Conservation (phyloP, 2,113 vertebrate genomes). For the Rousettus leschenaultii region DNA sequence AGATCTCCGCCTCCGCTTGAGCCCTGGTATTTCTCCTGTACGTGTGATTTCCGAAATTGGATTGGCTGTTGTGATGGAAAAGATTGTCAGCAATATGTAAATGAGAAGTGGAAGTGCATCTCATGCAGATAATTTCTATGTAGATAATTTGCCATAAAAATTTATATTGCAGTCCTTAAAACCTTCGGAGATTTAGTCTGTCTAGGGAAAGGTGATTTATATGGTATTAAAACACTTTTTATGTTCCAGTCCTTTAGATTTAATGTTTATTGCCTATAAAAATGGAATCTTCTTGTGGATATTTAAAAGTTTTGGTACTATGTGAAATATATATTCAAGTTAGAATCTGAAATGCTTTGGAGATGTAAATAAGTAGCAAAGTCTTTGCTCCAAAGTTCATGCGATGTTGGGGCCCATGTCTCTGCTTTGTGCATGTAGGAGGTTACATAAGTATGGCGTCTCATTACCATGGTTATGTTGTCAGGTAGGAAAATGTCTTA, state of each 20-base stretch:
- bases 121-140: slow-evolving; percentile 86
- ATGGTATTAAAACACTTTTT: slow-evolving; percentile 88
- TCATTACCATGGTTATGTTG: background rate
- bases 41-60: slow-evolving; percentile 63
- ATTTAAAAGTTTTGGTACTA: slow-evolving; percentile 87
- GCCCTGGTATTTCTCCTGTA: background rate
- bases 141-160: slow-evolving; percentile 90
- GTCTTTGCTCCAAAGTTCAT: slow-evolving; percentile 17
- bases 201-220: slow-evolving; percentile 88
- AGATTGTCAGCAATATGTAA: slow-evolving; percentile 84
- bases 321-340: slow-evolving; percentile 82
- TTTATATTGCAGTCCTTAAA: slow-evolving; percentile 87
- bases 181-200: slow-evolving; percentile 86
- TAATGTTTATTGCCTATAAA: slow-evolving; percentile 91
- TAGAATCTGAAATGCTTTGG: slow-evolving; percentile 77
- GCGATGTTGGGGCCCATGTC: background rate
- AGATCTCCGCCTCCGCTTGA: accelerated
- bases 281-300: slow-evolving; percentile 88
- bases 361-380: slow-evolving; percentile 80
- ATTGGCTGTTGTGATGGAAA: slow-evolving; percentile 73
- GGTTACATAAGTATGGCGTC: background rate
- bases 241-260: slow-evolving; percentile 89
- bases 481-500: background rate
- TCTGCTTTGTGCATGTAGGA: background rate
- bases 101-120: slow-evolving; percentile 85